These are phyloP conservation scores for Nowickia ferox DNA, from an alignment of 2,888 invertebrate genomes.

Conservation along the genomic window DNA sequence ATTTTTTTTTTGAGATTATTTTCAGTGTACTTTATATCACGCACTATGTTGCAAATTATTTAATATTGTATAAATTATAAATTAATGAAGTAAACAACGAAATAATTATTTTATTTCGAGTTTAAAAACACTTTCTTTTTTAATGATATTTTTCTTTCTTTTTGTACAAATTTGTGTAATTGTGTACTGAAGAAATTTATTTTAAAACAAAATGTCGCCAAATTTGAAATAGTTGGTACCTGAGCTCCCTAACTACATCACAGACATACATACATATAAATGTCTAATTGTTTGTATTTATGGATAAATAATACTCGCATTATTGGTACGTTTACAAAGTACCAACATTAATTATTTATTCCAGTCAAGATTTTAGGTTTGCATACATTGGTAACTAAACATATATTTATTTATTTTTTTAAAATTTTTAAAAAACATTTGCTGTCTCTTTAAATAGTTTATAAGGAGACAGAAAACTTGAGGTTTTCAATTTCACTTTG, in stretches of 20 bases:
- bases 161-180: too few species aligned
- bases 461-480: slow-evolving; percentile 30
- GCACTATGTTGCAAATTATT: too few species aligned
- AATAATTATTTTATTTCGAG: too few species aligned
- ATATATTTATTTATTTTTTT: slow-evolving; percentile 1
- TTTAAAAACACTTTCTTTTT: too few species aligned
- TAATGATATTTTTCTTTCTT: too few species aligned
- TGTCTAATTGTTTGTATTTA: not conserved
- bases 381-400: slow-evolving; percentile 28
- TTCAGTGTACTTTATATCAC: too few species aligned
- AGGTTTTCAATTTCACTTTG: slow-evolving; percentile 64
- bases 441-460: slow-evolving; percentile 24
- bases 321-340: not conserved
- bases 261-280: not conserved
- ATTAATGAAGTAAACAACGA: too few species aligned
- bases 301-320: not conserved
- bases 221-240: not conserved
- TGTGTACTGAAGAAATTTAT: too few species aligned
- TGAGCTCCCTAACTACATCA: not conserved
- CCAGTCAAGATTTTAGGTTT: slow-evolving; percentile 58
- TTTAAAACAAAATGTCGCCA: not conserved
- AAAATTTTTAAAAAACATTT: too few species aligned
- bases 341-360: slow-evolving; percentile 59
- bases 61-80: too few species aligned
- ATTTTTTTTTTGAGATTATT: too few species aligned